These are phyloP conservation scores for Tauraco hartlaubi DNA, from an alignment of 2,797 vertebrate species.

Conservation along the genomic window DNA sequence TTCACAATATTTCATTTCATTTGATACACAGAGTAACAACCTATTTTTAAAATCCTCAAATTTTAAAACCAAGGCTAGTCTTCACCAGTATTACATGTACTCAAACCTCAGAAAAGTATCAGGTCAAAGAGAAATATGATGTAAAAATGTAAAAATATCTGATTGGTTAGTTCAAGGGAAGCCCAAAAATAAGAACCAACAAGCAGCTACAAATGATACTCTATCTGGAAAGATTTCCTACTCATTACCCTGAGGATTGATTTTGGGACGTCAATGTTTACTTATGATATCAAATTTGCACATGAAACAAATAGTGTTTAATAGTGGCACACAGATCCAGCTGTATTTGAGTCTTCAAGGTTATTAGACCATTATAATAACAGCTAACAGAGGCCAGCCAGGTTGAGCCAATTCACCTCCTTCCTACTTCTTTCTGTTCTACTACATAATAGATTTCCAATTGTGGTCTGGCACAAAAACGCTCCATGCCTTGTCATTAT, in stretches of 20 bases:
- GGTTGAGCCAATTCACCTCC: constrained; percentile 7
- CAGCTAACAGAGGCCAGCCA: neutral
- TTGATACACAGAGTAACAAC: neutral
- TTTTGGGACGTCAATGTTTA: neutral
- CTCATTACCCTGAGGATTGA: neutral
- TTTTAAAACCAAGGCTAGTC: constrained; percentile 6
- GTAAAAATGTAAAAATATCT: neutral
- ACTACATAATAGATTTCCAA: constrained; percentile 40
- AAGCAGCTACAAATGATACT: neutral
- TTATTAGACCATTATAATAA: neutral
- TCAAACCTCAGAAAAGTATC: neutral
- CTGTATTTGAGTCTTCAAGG: neutral
- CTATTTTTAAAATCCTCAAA: neutral
- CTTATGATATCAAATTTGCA: neutral
- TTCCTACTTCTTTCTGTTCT: constrained; percentile 10
- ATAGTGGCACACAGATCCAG: neutral
- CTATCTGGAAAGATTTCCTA: neutral
- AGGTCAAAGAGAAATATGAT: neutral
- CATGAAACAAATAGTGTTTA: neutral
- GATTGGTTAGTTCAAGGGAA: neutral
- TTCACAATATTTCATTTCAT: neutral
- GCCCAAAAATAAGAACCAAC: neutral
- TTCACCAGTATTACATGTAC: neutral
- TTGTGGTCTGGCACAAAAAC: constrained; percentile 40
- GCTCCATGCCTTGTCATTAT: constrained; percentile 57